Evolutionary conservation across 2,888 invertebrate species (phyloP).

Genomic region (Metellina segmentata): DNA sequence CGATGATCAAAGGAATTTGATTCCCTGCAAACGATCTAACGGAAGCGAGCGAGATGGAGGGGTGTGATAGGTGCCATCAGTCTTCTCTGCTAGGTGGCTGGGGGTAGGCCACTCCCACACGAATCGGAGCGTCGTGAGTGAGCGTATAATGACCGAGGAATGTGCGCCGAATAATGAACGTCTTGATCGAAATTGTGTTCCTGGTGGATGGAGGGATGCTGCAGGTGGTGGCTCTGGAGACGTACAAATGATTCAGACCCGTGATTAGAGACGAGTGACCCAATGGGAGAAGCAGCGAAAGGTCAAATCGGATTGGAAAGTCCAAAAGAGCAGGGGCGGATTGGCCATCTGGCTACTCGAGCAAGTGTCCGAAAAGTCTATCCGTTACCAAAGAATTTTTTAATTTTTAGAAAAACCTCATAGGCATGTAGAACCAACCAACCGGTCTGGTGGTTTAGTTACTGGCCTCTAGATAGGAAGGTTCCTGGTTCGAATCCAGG

Average conservation of each 20-base stretch:
- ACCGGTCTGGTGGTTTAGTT: no score
- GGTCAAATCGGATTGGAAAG: background rate
- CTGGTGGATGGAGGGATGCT: background rate
- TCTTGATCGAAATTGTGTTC: background rate
- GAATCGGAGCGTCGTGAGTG: background rate
- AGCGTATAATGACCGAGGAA: background rate
- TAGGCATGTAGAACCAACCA: no score
- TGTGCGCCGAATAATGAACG: background rate
- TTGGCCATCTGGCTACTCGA: background rate
- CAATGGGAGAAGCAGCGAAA: no score
- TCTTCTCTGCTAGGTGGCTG: background rate
- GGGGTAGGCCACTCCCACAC: slow-evolving; percentile 22
- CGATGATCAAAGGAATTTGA: slow-evolving; percentile 57
- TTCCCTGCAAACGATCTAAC: slow-evolving; percentile 21
- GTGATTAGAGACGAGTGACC: no score
- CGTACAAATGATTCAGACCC: no score
- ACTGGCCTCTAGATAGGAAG: no score
- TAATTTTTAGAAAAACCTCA: no score
- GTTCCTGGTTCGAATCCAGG: no score
- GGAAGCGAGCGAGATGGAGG: slow-evolving; percentile 3
- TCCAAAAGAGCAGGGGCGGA: no score
- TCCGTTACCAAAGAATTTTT: no score
- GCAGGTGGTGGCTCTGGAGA: no score
- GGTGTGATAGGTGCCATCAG: slow-evolving; percentile 13
- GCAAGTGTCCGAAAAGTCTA: background rate